Conservation (phyloP, 2,888 invertebrate genomes). For the Volucella zonaria region DNA sequence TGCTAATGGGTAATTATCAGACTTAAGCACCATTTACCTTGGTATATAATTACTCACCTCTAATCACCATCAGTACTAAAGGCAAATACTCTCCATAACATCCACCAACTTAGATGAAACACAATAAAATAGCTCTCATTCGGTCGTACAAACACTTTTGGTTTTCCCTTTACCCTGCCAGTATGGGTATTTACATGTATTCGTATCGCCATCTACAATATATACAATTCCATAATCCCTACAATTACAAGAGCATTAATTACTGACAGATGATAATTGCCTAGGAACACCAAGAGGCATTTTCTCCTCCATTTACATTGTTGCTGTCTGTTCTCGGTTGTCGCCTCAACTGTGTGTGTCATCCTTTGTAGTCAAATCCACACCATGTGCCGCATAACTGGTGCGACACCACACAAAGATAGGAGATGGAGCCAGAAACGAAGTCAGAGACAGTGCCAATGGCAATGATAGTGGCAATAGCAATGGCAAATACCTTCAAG, state of each 20-base stretch:
- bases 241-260: slow-evolving; percentile 73
- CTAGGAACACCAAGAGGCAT: slow-evolving; percentile 46
- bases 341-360: neutral
- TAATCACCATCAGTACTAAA: slow-evolving; percentile 41
- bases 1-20: slow-evolving; percentile 58
- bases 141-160: slow-evolving; percentile 29
- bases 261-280: slow-evolving; percentile 73
- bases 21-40: slow-evolving; percentile 64
- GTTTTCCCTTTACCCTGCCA: neutral
- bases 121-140: slow-evolving; percentile 58
- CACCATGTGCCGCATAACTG: neutral
- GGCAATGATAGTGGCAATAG: neutral
- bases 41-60: slow-evolving; percentile 57
- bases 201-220: slow-evolving; percentile 16
- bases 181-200: too few relatives aligned
- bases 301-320: slow-evolving; percentile 15
- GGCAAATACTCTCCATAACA: neutral
- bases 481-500: slow-evolving; percentile 47
- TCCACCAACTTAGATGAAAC: neutral
- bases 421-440: neutral
- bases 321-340: slow-evolving; percentile 2
- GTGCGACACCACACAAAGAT: slow-evolving; percentile 27
- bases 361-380: slow-evolving; percentile 31
- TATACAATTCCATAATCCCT: slow-evolving; percentile 66
- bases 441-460: too few relatives aligned